Percentiles rank a stretch among this genome's conserved stretches.
These are phyloP conservation scores for Sebastes miniatus DNA, from an alignment of 2,797 vertebrate species.

Conservation along the genomic window DNA sequence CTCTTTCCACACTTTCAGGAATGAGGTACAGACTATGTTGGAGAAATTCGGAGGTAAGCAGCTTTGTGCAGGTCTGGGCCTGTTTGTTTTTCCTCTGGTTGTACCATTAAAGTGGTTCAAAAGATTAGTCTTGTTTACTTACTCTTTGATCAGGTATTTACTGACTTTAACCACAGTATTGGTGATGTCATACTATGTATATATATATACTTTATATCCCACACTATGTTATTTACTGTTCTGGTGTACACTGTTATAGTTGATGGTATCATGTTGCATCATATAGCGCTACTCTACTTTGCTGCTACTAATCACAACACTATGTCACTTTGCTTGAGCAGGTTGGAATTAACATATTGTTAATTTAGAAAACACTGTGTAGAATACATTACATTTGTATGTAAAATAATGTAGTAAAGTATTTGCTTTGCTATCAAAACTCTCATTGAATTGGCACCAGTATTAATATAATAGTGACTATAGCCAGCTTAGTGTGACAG, in stretches of 20 bases:
- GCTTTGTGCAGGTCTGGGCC: background rate
- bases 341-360: background rate
- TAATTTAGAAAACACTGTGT: background rate
- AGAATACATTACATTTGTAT: background rate
- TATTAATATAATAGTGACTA: background rate
- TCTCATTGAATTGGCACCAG: background rate
- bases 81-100: background rate
- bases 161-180: background rate
- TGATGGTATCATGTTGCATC: background rate
- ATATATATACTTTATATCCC: background rate
- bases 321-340: background rate
- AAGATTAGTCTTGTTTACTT: background rate
- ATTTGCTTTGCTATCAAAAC: background rate
- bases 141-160: background rate
- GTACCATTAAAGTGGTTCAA: background rate
- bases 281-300: no score
- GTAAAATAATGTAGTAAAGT: background rate
- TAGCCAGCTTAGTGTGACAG: background rate
- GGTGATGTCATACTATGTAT: background rate
- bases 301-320: no score
- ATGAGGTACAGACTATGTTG: slow-evolving; percentile 92
- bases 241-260: background rate
- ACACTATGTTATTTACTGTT: background rate
- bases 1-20: slow-evolving; percentile 72
- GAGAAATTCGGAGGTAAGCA: slow-evolving; percentile 90